These are phyloP conservation scores for Eublepharis macularius DNA, from an alignment of 2,113 vertebrate species.

Conservation along the genomic window DNA sequence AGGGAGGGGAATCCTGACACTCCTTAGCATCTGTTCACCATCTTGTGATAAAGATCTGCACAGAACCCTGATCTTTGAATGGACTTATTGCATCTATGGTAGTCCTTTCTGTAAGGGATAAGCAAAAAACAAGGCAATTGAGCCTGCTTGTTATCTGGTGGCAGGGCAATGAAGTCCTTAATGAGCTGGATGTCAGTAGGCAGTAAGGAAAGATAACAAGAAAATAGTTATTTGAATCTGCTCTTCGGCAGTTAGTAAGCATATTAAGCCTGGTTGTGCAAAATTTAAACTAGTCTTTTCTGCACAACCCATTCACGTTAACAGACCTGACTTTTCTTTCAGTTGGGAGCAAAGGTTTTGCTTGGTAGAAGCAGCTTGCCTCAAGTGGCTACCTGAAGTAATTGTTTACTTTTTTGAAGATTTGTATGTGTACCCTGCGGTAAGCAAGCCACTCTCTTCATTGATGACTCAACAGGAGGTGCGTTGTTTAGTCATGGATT, in stretches of 20 bases:
- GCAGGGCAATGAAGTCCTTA: neutral
- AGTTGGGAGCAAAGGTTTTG: neutral
- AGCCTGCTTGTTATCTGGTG: neutral
- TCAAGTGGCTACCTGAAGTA: neutral
- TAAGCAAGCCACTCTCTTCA: neutral
- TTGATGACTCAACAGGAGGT: neutral
- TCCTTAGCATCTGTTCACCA: neutral
- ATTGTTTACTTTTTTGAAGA: neutral
- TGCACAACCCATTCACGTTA: neutral
- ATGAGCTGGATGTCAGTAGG: neutral
- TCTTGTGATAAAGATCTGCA: neutral
- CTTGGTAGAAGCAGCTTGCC: neutral
- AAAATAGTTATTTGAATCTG: neutral
- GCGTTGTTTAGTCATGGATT: neutral
- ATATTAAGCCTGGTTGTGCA: neutral
- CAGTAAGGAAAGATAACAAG: neutral
- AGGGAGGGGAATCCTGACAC: neutral
- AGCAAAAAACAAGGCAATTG: neutral
- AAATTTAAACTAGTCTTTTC: neutral
- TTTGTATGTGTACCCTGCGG: neutral
- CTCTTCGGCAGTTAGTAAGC: neutral
- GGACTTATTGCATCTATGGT: neutral
- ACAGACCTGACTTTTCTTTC: neutral
- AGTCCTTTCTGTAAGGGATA: neutral
- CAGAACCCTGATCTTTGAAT: neutral